Conservation (phyloP, 2,888 invertebrate species). For the Marronus borbonicus region DNA sequence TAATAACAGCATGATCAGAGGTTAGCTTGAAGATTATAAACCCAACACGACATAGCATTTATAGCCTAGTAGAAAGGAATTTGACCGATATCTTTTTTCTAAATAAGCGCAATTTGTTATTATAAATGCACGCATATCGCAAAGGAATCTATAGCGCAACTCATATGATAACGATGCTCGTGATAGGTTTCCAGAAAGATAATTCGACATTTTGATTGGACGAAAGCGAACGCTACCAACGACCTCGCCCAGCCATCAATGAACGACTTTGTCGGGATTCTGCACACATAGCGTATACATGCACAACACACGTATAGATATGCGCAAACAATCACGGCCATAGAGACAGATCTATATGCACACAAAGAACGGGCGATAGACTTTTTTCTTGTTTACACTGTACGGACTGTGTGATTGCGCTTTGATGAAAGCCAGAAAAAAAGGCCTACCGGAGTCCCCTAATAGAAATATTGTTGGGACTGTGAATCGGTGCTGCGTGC, state of each 20-base stretch:
- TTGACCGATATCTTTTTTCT: no score
- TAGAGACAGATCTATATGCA: not conserved
- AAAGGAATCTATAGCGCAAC: no score
- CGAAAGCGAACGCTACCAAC: slow-evolving; percentile 5
- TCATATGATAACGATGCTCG: slow-evolving; percentile 16
- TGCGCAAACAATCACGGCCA: not conserved
- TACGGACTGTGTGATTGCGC: slow-evolving; percentile 34
- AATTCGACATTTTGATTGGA: slow-evolving; percentile 44
- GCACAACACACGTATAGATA: not conserved
- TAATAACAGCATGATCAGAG: no score
- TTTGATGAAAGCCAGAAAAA: slow-evolving; percentile 27
- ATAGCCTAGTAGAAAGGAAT: no score
- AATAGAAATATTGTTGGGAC: slow-evolving; percentile 20
- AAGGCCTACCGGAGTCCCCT: not conserved
- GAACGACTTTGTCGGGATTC: slow-evolving; percentile 19
- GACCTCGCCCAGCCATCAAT: slow-evolving; percentile 41
- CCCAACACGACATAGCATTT: no score
- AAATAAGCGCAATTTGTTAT: no score
- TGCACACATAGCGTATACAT: no score
- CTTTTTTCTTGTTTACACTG: slow-evolving; percentile 11
- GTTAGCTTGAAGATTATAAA: no score
- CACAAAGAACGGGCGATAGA: not conserved
- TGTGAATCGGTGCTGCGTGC: not conserved
- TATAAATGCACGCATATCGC: no score
- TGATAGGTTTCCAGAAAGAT: slow-evolving; percentile 34